Conservation (phyloP, 2,888 invertebrate species). For the Tinea semifulvella region DNA sequence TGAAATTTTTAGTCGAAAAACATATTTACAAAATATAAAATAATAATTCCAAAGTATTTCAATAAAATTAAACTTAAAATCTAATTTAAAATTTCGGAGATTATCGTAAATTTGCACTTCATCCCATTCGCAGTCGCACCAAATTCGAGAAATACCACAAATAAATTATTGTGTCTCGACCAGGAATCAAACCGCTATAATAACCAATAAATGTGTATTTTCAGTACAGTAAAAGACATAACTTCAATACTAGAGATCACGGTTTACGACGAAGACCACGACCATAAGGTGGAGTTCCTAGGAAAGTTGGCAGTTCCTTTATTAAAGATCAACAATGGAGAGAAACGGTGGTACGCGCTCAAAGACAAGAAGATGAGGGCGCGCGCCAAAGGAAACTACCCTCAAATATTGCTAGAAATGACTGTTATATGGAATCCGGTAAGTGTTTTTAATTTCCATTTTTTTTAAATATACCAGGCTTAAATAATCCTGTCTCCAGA, state of each 20-base stretch:
- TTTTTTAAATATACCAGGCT: neutral
- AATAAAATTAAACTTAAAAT: too few species aligned
- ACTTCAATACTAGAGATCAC: conserved; percentile 94
- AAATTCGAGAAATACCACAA: too few species aligned
- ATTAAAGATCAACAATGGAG: conserved; percentile 85
- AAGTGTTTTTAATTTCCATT: conserved; percentile 29
- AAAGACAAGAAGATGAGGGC: conserved; percentile 94
- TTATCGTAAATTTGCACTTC: too few species aligned
- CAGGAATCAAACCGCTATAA: too few species aligned
- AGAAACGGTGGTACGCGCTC: conserved; percentile 94
- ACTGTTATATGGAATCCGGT: conserved; percentile 92
- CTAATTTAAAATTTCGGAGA: too few species aligned
- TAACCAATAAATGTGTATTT: conserved; percentile 26
- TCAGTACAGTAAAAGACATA: conserved; percentile 92
- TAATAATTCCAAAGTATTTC: too few species aligned
- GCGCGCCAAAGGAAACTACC: conserved; percentile 90
- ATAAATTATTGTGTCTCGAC: too few species aligned
- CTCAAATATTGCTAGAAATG: conserved; percentile 91
- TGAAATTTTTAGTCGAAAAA: too few species aligned
- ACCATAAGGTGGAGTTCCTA: conserved; percentile 97
- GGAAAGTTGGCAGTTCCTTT: conserved; percentile 92
- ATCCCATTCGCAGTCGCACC: too few species aligned
- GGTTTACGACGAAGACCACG: conserved; percentile 97
- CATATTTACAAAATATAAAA: too few species aligned
- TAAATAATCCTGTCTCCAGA: too few species aligned